Evolutionary conservation across 2,113 vertebrate genomes (phyloP).

Genomic region (Cricetomys ansorgei): DNA sequence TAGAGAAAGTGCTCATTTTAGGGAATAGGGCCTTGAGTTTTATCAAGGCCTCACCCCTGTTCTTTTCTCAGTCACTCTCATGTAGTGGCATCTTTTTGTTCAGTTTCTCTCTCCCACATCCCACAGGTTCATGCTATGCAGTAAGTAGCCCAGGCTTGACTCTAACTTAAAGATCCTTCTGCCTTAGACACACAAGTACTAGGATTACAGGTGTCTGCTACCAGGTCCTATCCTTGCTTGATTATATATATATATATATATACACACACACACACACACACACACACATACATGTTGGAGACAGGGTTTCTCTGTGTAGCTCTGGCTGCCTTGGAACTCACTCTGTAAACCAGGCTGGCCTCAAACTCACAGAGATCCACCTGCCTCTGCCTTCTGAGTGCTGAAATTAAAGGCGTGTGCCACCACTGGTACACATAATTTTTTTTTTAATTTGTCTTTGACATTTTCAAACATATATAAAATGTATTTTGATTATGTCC

Average conservation of each 20-base stretch:
- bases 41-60: not conserved
- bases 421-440: too few species aligned
- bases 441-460: not conserved
- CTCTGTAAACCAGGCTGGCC: too few species aligned
- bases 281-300: too few species aligned
- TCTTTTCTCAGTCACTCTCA: not conserved
- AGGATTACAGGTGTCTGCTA: not conserved
- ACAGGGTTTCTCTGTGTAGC: too few species aligned
- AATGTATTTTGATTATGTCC: not conserved
- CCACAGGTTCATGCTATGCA: not conserved
- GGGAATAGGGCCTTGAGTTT: not conserved
- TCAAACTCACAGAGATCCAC: too few species aligned
- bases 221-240: not conserved
- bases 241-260: too few species aligned
- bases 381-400: too few species aligned
- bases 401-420: too few species aligned
- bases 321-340: too few species aligned
- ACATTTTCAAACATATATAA: not conserved
- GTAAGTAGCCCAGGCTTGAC: not conserved
- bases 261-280: too few species aligned
- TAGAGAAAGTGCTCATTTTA: not conserved
- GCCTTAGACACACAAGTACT: not conserved
- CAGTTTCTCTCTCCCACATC: not conserved
- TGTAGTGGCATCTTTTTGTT: not conserved
- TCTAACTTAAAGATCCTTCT: not conserved